Percentiles rank a stretch among this genome's conserved stretches.
phyloP scores from a whole-genome alignment of 2,797 vertebrate genomes.

The Melanotaenia parkinsoni region DNA sequence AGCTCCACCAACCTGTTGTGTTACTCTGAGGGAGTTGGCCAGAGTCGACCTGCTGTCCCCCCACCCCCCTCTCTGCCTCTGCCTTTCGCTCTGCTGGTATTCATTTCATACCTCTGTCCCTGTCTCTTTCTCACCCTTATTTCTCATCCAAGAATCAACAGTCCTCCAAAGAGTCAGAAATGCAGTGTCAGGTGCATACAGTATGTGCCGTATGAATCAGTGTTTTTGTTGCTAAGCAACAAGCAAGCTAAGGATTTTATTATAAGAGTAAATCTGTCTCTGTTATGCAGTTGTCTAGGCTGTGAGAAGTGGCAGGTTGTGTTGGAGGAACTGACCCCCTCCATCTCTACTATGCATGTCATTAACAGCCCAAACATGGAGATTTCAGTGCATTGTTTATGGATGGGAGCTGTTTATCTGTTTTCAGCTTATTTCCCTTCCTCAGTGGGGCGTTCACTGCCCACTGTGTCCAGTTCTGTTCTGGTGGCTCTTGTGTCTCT shows the following conservation, averaged over 20 bases:
- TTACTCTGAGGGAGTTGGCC: slow-evolving; percentile 62
- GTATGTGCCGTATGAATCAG: slow-evolving; percentile 76
- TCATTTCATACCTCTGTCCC: slow-evolving; percentile 42
- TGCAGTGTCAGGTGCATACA: slow-evolving; percentile 73
- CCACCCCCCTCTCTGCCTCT: slow-evolving; percentile 15
- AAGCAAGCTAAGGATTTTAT: slow-evolving; percentile 80
- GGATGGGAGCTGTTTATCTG: slow-evolving; percentile 65
- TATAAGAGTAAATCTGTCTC: slow-evolving; percentile 73
- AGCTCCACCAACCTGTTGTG: slow-evolving; percentile 76
- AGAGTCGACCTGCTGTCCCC: slow-evolving; percentile 34
- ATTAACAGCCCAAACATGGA: slow-evolving; percentile 68
- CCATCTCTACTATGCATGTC: slow-evolving; percentile 62
- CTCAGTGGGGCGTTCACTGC: slow-evolving; percentile 28
- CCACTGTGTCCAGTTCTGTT: slow-evolving; percentile 17
- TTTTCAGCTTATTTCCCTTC: slow-evolving; percentile 36
- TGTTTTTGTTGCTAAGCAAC: slow-evolving; percentile 84
- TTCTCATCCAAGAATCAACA: slow-evolving; percentile 55
- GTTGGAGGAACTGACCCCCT: slow-evolving; percentile 61
- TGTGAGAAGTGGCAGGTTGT: slow-evolving; percentile 73
- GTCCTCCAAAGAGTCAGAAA: slow-evolving; percentile 72
- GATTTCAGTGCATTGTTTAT: slow-evolving; percentile 58
- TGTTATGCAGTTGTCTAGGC: slow-evolving; percentile 78
- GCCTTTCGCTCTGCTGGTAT: slow-evolving; percentile 47
- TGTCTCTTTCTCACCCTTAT: slow-evolving; percentile 37
- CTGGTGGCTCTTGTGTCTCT: slow-evolving; percentile 42